A percentile compares a stretch with the other conserved stretches of the same genome.
Conservation (phyloP, 2,113 vertebrate species). For the Emydocephalus ijimae region DNA sequence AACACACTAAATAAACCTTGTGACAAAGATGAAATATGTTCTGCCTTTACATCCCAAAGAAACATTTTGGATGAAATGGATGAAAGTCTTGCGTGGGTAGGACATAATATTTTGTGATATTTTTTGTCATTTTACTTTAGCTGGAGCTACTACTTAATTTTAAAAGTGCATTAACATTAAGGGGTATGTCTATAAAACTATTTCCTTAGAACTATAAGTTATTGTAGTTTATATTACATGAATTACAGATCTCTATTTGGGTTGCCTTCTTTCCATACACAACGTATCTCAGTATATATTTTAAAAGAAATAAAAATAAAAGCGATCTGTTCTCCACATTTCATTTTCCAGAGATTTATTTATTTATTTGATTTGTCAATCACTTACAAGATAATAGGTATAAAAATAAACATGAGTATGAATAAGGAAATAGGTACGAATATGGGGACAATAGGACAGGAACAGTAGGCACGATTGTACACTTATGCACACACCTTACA, state of each 20-base stretch:
- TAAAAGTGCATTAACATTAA: conserved; percentile 26
- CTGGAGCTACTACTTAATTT: background rate
- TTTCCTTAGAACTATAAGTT: background rate
- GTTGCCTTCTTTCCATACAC: conserved; percentile 18
- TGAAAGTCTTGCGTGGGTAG: conserved; percentile 35
- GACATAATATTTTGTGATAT: conserved; percentile 29
- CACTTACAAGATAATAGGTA: too few relatives aligned
- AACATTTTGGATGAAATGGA: conserved; percentile 36
- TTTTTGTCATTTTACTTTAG: conserved; percentile 4
- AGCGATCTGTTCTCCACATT: conserved; percentile 26
- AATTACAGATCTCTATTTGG: conserved; percentile 19
- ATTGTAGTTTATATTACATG: background rate
- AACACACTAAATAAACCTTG: conserved; percentile 34
- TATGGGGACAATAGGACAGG: too few relatives aligned
- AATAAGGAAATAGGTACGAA: too few relatives aligned
- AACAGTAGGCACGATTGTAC: too few relatives aligned
- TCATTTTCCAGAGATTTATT: conserved; percentile 35
- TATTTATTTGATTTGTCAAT: too few relatives aligned
- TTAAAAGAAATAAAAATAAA: conserved; percentile 14
- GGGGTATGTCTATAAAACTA: conserved; percentile 25
- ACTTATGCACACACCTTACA: too few relatives aligned
- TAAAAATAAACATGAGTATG: too few relatives aligned
- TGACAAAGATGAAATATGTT: conserved; percentile 37
- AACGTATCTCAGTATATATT: conserved; percentile 31
- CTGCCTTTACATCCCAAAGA: conserved; percentile 47